A percentile compares a stretch with the other conserved stretches of the same genome.
These are phyloP conservation scores for Cromileptes altivelis DNA, from an alignment of 2,113 vertebrate genomes.

Conservation along the genomic window DNA sequence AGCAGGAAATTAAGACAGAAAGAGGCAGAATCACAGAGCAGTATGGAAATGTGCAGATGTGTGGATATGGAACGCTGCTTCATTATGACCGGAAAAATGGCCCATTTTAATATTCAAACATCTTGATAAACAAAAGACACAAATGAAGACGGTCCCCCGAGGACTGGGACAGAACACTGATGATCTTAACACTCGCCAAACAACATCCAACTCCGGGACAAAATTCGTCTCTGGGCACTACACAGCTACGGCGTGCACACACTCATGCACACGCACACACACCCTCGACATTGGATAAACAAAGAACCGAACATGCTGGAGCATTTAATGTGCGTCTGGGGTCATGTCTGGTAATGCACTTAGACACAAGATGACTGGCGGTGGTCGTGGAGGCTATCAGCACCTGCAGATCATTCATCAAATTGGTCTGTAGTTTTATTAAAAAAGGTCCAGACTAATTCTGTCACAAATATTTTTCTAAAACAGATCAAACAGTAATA, in stretches of 20 bases:
- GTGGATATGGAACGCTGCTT: slow-evolving; percentile 68
- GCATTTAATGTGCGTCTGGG: slow-evolving; percentile 71
- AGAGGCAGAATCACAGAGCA: slow-evolving; percentile 66
- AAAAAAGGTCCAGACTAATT: slow-evolving; percentile 40
- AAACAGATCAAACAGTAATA: slow-evolving; percentile 49
- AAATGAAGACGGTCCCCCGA: slow-evolving; percentile 62
- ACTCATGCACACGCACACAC: slow-evolving; percentile 5
- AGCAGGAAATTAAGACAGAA: slow-evolving; percentile 78
- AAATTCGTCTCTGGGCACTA: slow-evolving; percentile 49
- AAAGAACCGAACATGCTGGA: slow-evolving; percentile 69
- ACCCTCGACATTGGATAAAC: slow-evolving; percentile 53
- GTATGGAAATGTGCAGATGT: slow-evolving; percentile 79
- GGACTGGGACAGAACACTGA: slow-evolving; percentile 65
- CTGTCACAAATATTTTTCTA: slow-evolving; percentile 53
- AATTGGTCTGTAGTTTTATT: slow-evolving; percentile 54
- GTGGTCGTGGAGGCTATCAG: slow-evolving; percentile 56
- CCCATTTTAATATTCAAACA: slow-evolving; percentile 79
- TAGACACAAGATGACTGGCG: slow-evolving; percentile 62
- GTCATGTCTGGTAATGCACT: slow-evolving; percentile 77
- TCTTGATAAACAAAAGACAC: slow-evolving; percentile 81
- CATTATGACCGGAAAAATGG: slow-evolving; percentile 71
- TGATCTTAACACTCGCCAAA: slow-evolving; percentile 64
- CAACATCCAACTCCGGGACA: slow-evolving; percentile 46
- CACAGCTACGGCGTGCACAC: slow-evolving; percentile 1
- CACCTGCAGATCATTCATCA: slow-evolving; percentile 81